A percentile compares a stretch with the other conserved stretches of the same genome.
Conservation (phyloP, 1,140 invertebrate genomes). For the Papilio xuthus region DNA sequence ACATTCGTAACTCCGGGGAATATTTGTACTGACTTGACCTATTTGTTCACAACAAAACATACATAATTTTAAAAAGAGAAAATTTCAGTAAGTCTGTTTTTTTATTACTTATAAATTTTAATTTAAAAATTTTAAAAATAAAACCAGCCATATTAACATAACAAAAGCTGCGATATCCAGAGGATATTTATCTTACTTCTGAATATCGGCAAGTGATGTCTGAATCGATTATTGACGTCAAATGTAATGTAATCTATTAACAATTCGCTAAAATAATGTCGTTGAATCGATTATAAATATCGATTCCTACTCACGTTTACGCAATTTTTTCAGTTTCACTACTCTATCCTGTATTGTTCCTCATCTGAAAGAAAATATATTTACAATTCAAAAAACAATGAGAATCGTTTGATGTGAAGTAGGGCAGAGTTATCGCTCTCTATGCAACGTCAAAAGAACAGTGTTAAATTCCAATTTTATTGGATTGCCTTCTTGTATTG, state of each 20-base stretch:
- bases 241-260: no score
- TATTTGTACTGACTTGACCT: neutral
- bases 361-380: neutral
- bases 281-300: no score
- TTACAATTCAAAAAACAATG: neutral
- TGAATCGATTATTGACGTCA: no score
- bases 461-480: constrained; percentile 36
- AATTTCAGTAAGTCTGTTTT: neutral
- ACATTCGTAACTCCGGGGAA: constrained; percentile 10
- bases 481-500: constrained; percentile 34
- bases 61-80: neutral
- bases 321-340: no score
- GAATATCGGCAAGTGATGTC: no score
- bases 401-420: constrained; percentile 1
- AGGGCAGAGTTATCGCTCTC: constrained; percentile 4
- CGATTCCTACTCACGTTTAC: no score
- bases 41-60: neutral
- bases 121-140: no score
- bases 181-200: no score
- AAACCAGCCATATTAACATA: neutral
- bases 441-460: constrained; percentile 25
- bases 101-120: no score
- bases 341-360: neutral
- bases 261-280: no score
- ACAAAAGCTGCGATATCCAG: neutral